A percentile compares a stretch with the other conserved stretches of the same genome.
Conservation (phyloP, 1,140 invertebrate species). For the Zaprionus davidi region DNA sequence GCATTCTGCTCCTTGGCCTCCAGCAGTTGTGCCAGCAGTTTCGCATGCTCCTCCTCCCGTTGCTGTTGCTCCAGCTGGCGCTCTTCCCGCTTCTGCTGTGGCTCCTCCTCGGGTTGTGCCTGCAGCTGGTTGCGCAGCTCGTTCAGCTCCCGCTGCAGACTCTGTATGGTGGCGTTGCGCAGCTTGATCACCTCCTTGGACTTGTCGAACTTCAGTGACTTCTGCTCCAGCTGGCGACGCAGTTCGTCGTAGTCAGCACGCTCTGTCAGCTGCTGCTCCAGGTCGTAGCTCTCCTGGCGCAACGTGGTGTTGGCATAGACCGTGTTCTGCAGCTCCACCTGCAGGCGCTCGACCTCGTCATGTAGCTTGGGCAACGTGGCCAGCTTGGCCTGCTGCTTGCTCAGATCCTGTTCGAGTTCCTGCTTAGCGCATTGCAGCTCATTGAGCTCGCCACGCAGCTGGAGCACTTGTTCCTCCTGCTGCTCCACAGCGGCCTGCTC, state of each 20-base stretch:
- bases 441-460: not conserved
- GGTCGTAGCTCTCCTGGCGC: constrained; percentile 34
- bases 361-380: constrained; percentile 18
- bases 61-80: constrained; percentile 26
- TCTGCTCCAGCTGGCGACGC: constrained; percentile 54
- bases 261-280: constrained; percentile 18
- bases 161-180: constrained; percentile 73
- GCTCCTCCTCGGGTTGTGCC: constrained; percentile 83
- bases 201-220: constrained; percentile 79
- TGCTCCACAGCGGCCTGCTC: constrained; percentile 1
- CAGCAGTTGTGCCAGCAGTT: constrained; percentile 81
- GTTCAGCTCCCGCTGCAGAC: constrained; percentile 64
- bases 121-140: constrained; percentile 49
- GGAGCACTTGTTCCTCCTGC: not conserved
- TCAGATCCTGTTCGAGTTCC: constrained; percentile 38
- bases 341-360: constrained; percentile 42
- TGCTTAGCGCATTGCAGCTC: constrained; percentile 13
- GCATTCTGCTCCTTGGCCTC: constrained; percentile 84
- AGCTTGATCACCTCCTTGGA: constrained; percentile 83
- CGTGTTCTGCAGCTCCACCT: constrained; percentile 48
- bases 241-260: constrained; percentile 46
- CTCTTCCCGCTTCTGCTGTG: constrained; percentile 84
- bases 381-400: constrained; percentile 40
- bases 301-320: constrained; percentile 53
- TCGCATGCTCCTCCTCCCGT: constrained; percentile 42